Evolutionary conservation across 2,888 invertebrate species (phyloP).

Genomic region (Agrotis exclamationis): DNA sequence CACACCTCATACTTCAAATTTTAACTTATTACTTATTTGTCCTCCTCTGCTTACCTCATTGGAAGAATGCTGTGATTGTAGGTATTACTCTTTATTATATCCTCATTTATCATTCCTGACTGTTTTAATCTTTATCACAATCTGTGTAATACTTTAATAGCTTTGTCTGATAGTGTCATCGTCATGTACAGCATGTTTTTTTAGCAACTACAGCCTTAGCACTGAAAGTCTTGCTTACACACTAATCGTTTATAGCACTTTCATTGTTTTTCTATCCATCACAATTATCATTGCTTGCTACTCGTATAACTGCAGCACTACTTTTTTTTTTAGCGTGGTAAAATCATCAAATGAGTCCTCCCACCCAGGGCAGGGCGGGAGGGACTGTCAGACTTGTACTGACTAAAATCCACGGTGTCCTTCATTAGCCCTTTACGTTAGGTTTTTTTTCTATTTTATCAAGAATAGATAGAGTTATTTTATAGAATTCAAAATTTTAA

Average conservation of each 20-base stretch:
- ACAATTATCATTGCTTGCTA: not conserved
- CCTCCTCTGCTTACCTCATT: conserved; percentile 42
- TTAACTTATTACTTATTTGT: conserved; percentile 38
- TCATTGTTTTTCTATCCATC: not conserved
- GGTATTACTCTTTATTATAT: conserved; percentile 59
- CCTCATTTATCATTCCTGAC: conserved; percentile 19
- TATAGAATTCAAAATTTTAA: too few relatives aligned
- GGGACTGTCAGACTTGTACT: too few relatives aligned
- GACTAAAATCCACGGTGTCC: too few relatives aligned
- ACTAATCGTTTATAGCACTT: not conserved
- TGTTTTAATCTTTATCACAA: conserved; percentile 11
- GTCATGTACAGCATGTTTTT: conserved; percentile 11
- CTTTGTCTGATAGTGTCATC: conserved; percentile 22
- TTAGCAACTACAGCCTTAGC: not conserved
- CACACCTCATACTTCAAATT: not conserved
- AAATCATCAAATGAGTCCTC: too few relatives aligned
- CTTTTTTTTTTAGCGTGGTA: too few relatives aligned
- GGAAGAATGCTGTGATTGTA: conserved; percentile 61
- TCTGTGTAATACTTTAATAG: conserved; percentile 20
- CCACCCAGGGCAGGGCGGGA: too few relatives aligned
- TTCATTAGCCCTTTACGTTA: too few relatives aligned
- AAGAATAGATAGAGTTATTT: too few relatives aligned
- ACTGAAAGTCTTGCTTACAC: not conserved
- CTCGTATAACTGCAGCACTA: too few relatives aligned
- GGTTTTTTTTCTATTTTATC: too few relatives aligned